These are phyloP conservation scores for Eutrigla gurnardus DNA, from an alignment of 2,797 vertebrate genomes.

Conservation along the genomic window DNA sequence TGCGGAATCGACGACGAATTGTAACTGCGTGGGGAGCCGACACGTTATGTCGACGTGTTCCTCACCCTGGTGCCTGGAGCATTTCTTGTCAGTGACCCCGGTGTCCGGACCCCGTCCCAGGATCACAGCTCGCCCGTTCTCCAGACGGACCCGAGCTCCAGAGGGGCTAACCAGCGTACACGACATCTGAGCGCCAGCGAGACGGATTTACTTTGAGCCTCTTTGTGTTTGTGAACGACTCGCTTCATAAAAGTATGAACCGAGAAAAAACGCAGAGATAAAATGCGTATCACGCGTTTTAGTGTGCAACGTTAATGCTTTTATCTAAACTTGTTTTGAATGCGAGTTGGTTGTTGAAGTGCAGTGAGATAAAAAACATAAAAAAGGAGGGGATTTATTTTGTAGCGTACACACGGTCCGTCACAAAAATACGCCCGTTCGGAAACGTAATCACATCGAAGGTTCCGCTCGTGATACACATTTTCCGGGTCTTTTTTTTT, in stretches of 20 bases:
- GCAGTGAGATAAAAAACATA: background rate
- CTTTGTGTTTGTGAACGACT: background rate
- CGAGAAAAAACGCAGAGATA: background rate
- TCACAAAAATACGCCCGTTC: slow-evolving; percentile 47
- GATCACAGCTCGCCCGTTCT: slow-evolving; percentile 79
- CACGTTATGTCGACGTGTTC: rapidly evolving
- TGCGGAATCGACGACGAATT: too few species aligned
- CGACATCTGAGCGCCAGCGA: slow-evolving; percentile 64
- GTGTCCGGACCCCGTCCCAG: slow-evolving; percentile 82
- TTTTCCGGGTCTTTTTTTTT: slow-evolving; percentile 4
- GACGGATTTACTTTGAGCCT: too few species aligned
- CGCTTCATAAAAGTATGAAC: background rate
- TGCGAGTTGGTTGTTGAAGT: background rate
- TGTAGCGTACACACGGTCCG: background rate
- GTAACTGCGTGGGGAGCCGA: too few species aligned
- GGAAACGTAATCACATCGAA: background rate
- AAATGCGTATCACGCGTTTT: rapidly evolving
- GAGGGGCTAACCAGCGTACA: slow-evolving; percentile 70
- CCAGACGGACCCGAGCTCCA: slow-evolving; percentile 69
- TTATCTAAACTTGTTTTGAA: rapidly evolving
- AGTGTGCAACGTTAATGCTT: background rate
- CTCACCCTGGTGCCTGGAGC: slow-evolving; percentile 85
- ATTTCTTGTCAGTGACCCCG: slow-evolving; percentile 82
- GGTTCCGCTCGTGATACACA: slow-evolving; percentile 22
- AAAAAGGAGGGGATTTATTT: background rate